A percentile compares a stretch with the other conserved stretches of the same genome.
Evolutionary conservation across 2,888 invertebrate genomes (phyloP).

Genomic region (Caenorhabditis afra): DNA sequence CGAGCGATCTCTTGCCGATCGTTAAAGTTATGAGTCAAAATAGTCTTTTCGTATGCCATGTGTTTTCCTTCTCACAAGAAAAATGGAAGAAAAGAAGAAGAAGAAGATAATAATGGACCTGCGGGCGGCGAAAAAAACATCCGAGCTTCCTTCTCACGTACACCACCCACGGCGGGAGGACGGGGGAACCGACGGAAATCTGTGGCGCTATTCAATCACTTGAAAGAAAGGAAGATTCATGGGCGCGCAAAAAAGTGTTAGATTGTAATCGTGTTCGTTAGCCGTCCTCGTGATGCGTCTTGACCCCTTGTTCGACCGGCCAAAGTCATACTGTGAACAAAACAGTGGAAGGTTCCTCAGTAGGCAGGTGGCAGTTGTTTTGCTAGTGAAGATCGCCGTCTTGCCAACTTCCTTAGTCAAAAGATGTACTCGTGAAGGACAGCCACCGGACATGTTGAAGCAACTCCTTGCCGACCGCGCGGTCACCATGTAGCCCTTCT

Average conservation of each 20-base stretch:
- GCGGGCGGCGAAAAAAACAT: not conserved
- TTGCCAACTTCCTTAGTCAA: conserved; percentile 33
- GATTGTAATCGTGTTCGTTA: conserved; percentile 46
- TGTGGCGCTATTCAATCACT: not conserved
- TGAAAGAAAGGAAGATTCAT: conserved; percentile 21
- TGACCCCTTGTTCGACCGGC: conserved; percentile 39
- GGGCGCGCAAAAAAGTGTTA: conserved; percentile 22
- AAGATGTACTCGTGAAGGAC: conserved; percentile 47
- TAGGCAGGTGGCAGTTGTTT: conserved; percentile 19
- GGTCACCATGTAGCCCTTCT: not conserved
- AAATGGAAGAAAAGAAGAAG: conserved; percentile 2
- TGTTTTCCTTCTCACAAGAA: not conserved
- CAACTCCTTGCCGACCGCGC: conserved; percentile 29
- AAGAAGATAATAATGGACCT: conserved; percentile 5
- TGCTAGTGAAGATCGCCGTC: conserved; percentile 40
- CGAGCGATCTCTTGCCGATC: conserved; percentile 33
- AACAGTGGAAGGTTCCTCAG: conserved; percentile 24
- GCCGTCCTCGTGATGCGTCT: conserved; percentile 49
- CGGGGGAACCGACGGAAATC: not conserved
- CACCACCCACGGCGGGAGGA: not conserved
- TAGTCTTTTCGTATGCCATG: conserved; percentile 14
- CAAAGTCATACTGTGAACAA: conserved; percentile 24
- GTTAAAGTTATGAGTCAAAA: conserved; percentile 47
- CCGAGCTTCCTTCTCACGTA: conserved; percentile 15
- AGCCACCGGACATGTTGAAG: conserved; percentile 37